These are phyloP conservation scores for Sciurus carolinensis DNA, from an alignment of 2,797 vertebrate genomes.

Conservation along the genomic window DNA sequence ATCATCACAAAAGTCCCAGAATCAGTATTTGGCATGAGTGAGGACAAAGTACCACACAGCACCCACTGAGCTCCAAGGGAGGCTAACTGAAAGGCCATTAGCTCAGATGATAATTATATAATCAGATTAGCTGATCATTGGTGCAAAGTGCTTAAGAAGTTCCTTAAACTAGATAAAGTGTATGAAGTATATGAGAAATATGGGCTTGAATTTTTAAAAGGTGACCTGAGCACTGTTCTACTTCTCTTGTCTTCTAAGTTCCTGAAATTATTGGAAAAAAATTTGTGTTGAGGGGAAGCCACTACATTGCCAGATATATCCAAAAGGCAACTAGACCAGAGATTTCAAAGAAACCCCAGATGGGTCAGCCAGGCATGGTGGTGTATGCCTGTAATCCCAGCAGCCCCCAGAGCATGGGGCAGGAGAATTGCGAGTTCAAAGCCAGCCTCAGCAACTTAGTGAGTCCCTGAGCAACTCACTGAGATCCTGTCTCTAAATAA, in stretches of 20 bases:
- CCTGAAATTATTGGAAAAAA: slow-evolving; percentile 12
- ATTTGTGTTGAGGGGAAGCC: background rate
- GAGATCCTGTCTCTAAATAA: too few species aligned
- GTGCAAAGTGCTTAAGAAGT: slow-evolving; percentile 42
- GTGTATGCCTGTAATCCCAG: too few species aligned
- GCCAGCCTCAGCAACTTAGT: too few species aligned
- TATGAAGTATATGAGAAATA: background rate
- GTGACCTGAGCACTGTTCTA: background rate
- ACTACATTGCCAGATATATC: background rate
- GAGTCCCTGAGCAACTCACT: too few species aligned
- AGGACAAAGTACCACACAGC: background rate
- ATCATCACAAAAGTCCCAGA: background rate
- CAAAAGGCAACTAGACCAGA: background rate
- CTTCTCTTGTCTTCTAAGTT: background rate
- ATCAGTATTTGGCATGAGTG: background rate
- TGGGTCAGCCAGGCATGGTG: background rate
- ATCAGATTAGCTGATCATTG: slow-evolving; percentile 44
- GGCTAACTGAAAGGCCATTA: background rate
- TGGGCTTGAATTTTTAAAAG: slow-evolving; percentile 3
- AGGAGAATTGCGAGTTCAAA: too few species aligned
- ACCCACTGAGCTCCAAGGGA: background rate
- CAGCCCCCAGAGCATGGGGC: too few species aligned
- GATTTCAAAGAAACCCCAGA: background rate
- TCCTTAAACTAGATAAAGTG: background rate
- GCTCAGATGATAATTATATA: background rate